These are phyloP conservation scores for Acholoe squamosa DNA, from an alignment of 2,888 invertebrate genomes.

Conservation along the genomic window DNA sequence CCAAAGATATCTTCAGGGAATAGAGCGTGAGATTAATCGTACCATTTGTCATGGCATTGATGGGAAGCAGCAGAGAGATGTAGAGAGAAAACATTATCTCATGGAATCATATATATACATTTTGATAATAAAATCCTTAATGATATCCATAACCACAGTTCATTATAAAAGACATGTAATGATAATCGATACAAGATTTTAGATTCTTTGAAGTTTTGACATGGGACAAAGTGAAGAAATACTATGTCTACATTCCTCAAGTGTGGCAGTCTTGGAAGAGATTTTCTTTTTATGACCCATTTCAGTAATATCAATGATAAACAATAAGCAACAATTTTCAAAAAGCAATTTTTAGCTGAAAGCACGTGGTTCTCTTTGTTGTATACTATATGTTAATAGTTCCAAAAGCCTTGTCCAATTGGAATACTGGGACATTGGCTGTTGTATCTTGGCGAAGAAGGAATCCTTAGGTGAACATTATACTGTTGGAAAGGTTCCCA, in stretches of 20 bases:
- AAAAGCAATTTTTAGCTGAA: constrained; percentile 43
- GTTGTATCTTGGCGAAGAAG: background rate
- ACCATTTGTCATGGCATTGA: background rate
- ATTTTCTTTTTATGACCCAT: constrained; percentile 44
- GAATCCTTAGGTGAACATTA: constrained; percentile 26
- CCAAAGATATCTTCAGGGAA: background rate
- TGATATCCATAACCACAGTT: constrained; percentile 24
- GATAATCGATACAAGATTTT: background rate
- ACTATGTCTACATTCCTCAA: constrained; percentile 32
- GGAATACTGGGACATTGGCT: constrained; percentile 6
- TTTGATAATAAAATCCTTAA: constrained; percentile 40
- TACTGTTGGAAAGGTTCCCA: background rate
- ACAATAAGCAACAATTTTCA: background rate
- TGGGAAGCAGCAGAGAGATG: background rate
- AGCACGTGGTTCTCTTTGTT: constrained; percentile 42
- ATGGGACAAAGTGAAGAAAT: constrained; percentile 21
- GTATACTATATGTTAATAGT: background rate
- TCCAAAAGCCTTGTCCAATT: background rate
- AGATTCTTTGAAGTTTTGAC: background rate
- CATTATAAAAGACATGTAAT: constrained; percentile 15
- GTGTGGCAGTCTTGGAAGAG: constrained; percentile 56
- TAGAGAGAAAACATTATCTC: background rate
- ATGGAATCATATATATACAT: constrained; percentile 41
- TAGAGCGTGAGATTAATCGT: background rate
- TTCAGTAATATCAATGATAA: constrained; percentile 27